A percentile compares a stretch with the other conserved stretches of the same genome.
These are phyloP conservation scores for Cordylochernes scorpioides DNA, from an alignment of 2,888 invertebrate species.

Conservation along the genomic window DNA sequence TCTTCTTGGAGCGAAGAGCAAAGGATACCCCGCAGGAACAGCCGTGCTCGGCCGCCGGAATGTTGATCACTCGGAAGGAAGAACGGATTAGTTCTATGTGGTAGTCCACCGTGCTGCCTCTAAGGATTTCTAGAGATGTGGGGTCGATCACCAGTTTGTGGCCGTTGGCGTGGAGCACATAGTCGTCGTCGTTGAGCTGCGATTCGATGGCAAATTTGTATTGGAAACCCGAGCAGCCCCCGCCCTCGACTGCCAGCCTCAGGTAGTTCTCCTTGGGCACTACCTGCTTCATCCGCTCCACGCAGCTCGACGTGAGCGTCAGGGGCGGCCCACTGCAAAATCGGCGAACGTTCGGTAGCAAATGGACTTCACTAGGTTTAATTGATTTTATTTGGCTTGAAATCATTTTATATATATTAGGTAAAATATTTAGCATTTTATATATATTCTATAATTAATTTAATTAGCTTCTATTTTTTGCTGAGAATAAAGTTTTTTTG, in stretches of 20 bases:
- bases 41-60: constrained; percentile 83
- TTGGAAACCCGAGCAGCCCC: constrained; percentile 96
- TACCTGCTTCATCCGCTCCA: constrained; percentile 15
- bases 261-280: constrained; percentile 27
- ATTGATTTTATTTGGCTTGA: too few species aligned
- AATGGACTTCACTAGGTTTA: too few species aligned
- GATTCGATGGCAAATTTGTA: constrained; percentile 77
- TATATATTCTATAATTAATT: too few species aligned
- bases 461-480: too few species aligned
- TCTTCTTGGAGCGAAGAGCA: too few species aligned
- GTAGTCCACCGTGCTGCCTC: constrained; percentile 80
- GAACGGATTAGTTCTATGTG: constrained; percentile 76
- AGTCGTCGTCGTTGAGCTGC: constrained; percentile 17
- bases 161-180: constrained; percentile 36
- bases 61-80: constrained; percentile 67
- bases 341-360: too few species aligned
- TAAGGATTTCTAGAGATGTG: constrained; percentile 65
- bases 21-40: constrained; percentile 98
- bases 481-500: too few species aligned
- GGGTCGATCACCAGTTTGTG: constrained; percentile 64
- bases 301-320: constrained; percentile 11
- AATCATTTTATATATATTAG: too few species aligned
- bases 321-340: too few species aligned
- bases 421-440: too few species aligned
- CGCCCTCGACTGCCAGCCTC: constrained; percentile 76